These are phyloP conservation scores for Fragum whitleyi DNA, from an alignment of 2,888 invertebrate species.

Conservation along the genomic window DNA sequence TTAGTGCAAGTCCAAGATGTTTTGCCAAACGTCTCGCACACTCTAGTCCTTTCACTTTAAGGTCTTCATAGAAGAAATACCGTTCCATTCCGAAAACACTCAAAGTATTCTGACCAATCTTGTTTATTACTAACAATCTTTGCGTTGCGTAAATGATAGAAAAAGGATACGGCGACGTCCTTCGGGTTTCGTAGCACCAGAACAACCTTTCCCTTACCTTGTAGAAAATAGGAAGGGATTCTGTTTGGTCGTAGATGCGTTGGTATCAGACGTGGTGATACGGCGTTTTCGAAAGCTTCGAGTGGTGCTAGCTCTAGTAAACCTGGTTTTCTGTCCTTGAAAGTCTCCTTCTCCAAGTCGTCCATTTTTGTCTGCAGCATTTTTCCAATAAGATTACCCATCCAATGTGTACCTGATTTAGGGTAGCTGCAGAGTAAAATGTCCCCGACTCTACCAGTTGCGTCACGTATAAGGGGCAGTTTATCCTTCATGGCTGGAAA, in stretches of 20 bases:
- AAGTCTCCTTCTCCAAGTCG: background rate
- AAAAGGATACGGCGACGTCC: slow-evolving; percentile 16
- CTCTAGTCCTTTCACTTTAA: slow-evolving; percentile 5
- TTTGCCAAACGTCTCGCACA: slow-evolving; percentile 8
- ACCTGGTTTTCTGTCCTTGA: background rate
- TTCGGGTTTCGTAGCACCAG: slow-evolving; percentile 12
- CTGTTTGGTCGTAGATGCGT: slow-evolving; percentile 13
- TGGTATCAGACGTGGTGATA: background rate
- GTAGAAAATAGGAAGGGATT: background rate
- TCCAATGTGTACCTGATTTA: slow-evolving; percentile 18
- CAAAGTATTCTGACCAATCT: slow-evolving; percentile 12
- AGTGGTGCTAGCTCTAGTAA: background rate
- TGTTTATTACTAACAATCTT: background rate
- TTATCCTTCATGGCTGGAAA: background rate
- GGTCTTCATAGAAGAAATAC: slow-evolving; percentile 10
- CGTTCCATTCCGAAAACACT: background rate
- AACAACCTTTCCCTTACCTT: slow-evolving; percentile 12
- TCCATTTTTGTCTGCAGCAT: background rate
- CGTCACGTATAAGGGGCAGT: background rate
- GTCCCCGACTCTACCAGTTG: background rate
- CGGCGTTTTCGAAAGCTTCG: background rate
- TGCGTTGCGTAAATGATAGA: slow-evolving; percentile 1
- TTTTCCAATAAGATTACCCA: background rate
- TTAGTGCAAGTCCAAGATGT: background rate
- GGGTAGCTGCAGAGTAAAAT: slow-evolving; percentile 15